These are phyloP conservation scores for Epinephelus fuscoguttatus DNA, from an alignment of 2,113 vertebrate species.

Conservation along the genomic window DNA sequence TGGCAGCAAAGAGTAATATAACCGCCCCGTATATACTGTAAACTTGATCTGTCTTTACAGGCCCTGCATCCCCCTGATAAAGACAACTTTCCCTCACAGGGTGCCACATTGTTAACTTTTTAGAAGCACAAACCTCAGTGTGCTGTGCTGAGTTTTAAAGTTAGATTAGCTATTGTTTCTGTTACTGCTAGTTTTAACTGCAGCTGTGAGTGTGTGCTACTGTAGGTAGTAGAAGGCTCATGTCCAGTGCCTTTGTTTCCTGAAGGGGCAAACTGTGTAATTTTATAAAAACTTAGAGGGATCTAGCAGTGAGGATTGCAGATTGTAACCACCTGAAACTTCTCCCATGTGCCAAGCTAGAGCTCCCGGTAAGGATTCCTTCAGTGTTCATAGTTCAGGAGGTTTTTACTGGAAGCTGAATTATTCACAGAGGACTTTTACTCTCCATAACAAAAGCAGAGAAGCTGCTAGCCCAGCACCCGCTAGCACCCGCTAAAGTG, in stretches of 20 bases:
- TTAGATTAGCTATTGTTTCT: slow-evolving; percentile 1
- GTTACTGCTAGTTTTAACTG: slow-evolving; percentile 1
- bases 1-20: slow-evolving; percentile 12
- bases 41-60: slow-evolving; percentile 10
- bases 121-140: background rate
- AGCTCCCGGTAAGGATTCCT: no score
- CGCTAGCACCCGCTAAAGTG: no score
- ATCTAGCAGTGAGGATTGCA: no score
- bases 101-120: slow-evolving; percentile 3
- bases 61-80: slow-evolving; percentile 17
- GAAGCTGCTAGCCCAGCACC: no score
- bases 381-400: no score
- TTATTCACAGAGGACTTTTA: no score
- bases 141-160: background rate
- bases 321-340: no score
- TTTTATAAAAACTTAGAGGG: background rate
- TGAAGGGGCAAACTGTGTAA: background rate
- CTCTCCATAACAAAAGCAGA: no score
- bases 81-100: background rate
- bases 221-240: background rate
- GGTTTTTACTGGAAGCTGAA: no score
- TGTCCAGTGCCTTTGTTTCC: background rate
- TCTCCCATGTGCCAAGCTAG: no score
- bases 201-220: background rate
- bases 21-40: slow-evolving; percentile 2